Evolutionary conservation across 37 sponge, comb jelly and placozoan genomes (phyloP).

Genomic region (Agelas oroides): DNA sequence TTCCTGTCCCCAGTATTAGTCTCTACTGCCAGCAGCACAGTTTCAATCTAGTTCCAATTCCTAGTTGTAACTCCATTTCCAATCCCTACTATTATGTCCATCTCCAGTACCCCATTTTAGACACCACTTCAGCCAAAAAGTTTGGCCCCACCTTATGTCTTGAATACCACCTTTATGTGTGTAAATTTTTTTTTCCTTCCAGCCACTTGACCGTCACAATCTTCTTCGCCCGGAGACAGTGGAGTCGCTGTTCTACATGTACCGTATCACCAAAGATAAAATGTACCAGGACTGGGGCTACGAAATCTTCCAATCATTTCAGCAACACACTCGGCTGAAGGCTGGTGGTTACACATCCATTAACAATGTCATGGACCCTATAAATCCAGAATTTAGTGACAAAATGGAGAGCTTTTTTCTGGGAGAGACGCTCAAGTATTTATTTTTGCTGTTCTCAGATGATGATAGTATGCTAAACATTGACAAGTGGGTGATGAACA

Average conservation of each 20-base stretch:
- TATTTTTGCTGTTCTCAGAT: constrained; percentile 87
- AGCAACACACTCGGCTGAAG: constrained; percentile 73
- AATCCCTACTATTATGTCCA: too few relatives aligned
- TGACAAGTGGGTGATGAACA: constrained; percentile 88
- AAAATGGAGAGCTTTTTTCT: constrained; percentile 96
- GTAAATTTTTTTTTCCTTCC: too few relatives aligned
- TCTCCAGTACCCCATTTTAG: too few relatives aligned
- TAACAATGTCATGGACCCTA: constrained; percentile 64
- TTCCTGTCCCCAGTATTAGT: too few relatives aligned
- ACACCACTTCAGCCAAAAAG: too few relatives aligned
- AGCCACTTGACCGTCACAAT: constrained; percentile 90
- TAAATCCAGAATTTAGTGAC: constrained; percentile 69
- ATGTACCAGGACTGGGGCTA: constrained; percentile 93
- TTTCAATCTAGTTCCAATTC: too few relatives aligned
- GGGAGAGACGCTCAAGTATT: constrained; percentile 94
- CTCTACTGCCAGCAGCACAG: too few relatives aligned
- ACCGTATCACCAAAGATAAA: constrained; percentile 83
- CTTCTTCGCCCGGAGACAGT: constrained; percentile 97
- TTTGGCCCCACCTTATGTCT: too few relatives aligned
- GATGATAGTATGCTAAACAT: constrained; percentile 72
- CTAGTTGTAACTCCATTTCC: too few relatives aligned
- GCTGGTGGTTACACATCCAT: constrained; percentile 87
- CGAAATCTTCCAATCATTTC: constrained; percentile 91
- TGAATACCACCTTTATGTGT: too few relatives aligned
- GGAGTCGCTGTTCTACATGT: constrained; percentile 93